Base-by-base conservation (phyloP, 2,888 invertebrate genomes). In the Brenthis daphne region DNA sequence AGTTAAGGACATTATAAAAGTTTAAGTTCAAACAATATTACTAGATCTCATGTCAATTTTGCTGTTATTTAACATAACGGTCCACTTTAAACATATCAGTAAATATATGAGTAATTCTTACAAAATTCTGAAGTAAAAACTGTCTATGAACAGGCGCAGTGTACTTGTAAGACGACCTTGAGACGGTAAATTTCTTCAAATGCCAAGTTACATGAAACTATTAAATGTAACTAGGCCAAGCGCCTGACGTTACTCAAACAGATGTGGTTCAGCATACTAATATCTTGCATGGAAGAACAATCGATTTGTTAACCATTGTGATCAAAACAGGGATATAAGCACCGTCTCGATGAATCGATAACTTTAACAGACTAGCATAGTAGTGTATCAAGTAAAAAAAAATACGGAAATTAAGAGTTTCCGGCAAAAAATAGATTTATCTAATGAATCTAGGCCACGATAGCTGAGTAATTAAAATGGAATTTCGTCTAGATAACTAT, bases 181-280 rank as follows among this genome's bases (percentile, higher is more conserved):
- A 68, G 68, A 71, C 67, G 16, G 50, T n/a, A 37, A 67, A 61
- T 67, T 67, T 60, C 60, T 67, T 67, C 61, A 61, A 67, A 65
- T 57, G 65, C 54, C 54, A 56, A 11, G 50, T 50, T 57, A 65
- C 63, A 65, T 68, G 54, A 4, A 54, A 63, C 68, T 63, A 65
- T 68, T 70, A 66, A 68, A 74, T 63, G 71, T 61, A 73, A 76
- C 75, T 77, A 74, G 78, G 79, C 68, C 78, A 73, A 57, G 67
- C 75, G 68, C 78, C 73, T 60, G 76, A 73, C 75, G 77, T 80
- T 79, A 75, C 79, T 74, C 64, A 75, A 79, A 76, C 72, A 57
- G 69, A 68, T 71, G 68, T 70, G 65, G 48, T 48, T 16, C 47
- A 50, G 79, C 76, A 79, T 79, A 76, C 76, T 77, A 77, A 79